Conservation (phyloP, 2,113 vertebrate genomes). For the Dascyllus trimaculatus region DNA sequence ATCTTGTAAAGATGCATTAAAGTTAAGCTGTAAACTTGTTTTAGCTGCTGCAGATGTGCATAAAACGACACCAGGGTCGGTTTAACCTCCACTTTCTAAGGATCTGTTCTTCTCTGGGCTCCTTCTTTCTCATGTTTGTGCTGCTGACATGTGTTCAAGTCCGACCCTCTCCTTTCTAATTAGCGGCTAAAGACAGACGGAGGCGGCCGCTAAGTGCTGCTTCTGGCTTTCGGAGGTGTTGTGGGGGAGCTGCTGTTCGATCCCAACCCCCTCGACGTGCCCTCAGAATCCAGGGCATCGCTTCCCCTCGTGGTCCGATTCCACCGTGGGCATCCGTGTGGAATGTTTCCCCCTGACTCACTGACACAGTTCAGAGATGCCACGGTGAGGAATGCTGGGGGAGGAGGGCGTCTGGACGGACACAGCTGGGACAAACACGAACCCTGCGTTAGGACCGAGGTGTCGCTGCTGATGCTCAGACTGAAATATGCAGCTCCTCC, state of each 20-base stretch:
- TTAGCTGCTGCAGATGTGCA: neutral
- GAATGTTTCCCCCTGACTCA: conserved; percentile 14
- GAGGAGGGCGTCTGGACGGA: conserved; percentile 24
- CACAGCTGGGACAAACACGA: conserved; percentile 74
- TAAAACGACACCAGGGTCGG: neutral
- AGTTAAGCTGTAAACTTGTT: neutral
- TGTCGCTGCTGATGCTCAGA: neutral
- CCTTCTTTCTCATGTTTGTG: neutral
- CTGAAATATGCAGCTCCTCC: neutral
- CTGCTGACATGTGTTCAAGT: neutral
- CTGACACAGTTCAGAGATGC: conserved; percentile 64
- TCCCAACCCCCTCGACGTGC: neutral
- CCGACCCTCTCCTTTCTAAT: conserved; percentile 57
- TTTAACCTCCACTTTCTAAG: neutral
- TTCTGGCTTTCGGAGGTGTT: conserved; percentile 37
- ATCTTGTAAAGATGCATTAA: neutral
- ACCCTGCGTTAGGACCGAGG: conserved; percentile 16
- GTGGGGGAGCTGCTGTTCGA: conserved; percentile 18
- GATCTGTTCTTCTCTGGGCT: neutral
- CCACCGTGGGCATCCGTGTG: conserved; percentile 28
- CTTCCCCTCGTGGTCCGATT: conserved; percentile 17
- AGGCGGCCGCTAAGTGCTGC: conserved; percentile 50
- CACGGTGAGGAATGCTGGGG: conserved; percentile 53
- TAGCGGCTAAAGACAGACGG: conserved; percentile 61
- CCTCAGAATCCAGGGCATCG: conserved; percentile 45